Conservation (phyloP, 1,140 invertebrate genomes). For the Spodoptera frugiperda region DNA sequence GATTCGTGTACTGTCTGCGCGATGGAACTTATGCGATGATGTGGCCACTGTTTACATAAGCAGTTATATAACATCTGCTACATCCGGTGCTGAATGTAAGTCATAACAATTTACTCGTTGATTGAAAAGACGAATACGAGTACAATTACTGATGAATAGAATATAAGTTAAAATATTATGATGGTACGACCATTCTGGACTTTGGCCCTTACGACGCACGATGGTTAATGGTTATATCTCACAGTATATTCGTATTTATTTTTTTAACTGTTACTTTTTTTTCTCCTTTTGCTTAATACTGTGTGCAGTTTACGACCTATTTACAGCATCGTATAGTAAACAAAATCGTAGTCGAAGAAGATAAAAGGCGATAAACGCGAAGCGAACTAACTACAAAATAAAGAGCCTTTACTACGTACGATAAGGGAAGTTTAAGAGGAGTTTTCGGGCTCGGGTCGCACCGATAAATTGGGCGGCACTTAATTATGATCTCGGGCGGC, state of each 20-base stretch:
- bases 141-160: not conserved
- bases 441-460: slow-evolving; percentile 81
- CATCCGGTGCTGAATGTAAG: slow-evolving; percentile 8
- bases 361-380: slow-evolving; percentile 79
- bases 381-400: slow-evolving; percentile 82
- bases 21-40: not conserved
- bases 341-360: slow-evolving; percentile 60
- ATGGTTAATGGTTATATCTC: too few species aligned
- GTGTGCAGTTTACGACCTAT: not conserved
- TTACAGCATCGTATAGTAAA: slow-evolving; percentile 25
- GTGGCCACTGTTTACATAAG: slow-evolving; percentile 10
- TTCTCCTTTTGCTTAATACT: not conserved
- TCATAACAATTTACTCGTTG: slow-evolving; percentile 22
- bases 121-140: not conserved
- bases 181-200: too few species aligned
- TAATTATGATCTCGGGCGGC: slow-evolving; percentile 86
- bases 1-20: slow-evolving; percentile 3
- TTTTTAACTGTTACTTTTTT: too few species aligned
- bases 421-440: slow-evolving; percentile 85
- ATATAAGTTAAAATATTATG: slow-evolving; percentile 8
- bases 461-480: slow-evolving; percentile 86
- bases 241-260: too few species aligned
- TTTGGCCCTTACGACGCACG: too few species aligned
- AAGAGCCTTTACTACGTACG: slow-evolving; percentile 81
- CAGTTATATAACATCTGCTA: not conserved